Conservation (phyloP, 1,140 invertebrate genomes). For the Armadillidium nasatum region DNA sequence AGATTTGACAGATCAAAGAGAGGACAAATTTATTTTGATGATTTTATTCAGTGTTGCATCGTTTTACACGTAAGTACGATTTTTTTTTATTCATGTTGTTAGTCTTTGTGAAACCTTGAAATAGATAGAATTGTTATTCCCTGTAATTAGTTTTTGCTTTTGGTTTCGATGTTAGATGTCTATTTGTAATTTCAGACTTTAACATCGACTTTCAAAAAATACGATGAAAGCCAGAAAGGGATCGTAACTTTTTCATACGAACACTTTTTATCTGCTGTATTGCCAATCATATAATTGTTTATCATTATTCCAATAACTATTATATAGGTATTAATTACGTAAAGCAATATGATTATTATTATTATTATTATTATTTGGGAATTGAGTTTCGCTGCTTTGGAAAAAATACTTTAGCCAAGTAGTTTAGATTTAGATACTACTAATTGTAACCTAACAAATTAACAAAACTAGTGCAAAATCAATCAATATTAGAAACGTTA, state of each 20-base stretch:
- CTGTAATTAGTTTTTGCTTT: neutral
- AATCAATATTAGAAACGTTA: too few species aligned
- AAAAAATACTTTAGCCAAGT: too few species aligned
- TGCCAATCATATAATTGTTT: constrained; percentile 42
- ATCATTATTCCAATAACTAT: neutral
- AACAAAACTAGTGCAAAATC: too few species aligned
- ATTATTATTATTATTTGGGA: too few species aligned
- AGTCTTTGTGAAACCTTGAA: neutral
- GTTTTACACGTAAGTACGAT: constrained; percentile 76
- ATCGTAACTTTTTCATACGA: constrained; percentile 58
- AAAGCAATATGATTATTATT: too few species aligned
- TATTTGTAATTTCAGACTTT: constrained; percentile 51
- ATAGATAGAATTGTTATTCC: neutral
- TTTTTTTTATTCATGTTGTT: too few species aligned
- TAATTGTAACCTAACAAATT: too few species aligned
- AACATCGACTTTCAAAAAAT: constrained; percentile 53
- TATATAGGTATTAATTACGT: too few species aligned
- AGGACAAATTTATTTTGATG: constrained; percentile 92
- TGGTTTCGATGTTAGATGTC: neutral
- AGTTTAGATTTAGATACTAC: too few species aligned
- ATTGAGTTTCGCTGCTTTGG: too few species aligned
- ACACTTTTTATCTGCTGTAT: constrained; percentile 57
- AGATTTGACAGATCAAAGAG: constrained; percentile 92
- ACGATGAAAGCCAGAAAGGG: constrained; percentile 57
- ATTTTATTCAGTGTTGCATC: constrained; percentile 96